Conservation (phyloP, 2,888 invertebrate species). For the Habrosyne pyritoides region DNA sequence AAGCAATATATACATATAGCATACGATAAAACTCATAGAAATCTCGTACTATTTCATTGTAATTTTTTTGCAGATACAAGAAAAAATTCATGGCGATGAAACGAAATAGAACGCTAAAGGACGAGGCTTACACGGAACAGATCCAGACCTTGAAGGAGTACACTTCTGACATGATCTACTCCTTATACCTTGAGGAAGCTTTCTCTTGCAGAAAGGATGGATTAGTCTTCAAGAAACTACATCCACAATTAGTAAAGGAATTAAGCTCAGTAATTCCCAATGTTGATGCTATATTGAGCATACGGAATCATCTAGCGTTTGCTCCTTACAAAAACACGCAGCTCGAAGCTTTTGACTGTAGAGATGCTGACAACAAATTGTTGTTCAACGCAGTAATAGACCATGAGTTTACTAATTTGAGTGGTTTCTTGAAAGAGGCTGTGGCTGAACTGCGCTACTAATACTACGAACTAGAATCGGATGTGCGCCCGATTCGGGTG, state of each 20-base stretch:
- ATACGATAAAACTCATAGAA: no score
- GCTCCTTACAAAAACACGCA: conserved; percentile 60
- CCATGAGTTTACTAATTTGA: conserved; percentile 49
- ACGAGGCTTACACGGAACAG: conserved; percentile 39
- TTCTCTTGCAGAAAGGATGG: conserved; percentile 50
- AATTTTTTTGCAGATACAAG: conserved; percentile 59
- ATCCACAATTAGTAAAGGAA: conserved; percentile 55
- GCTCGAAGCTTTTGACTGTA: conserved; percentile 38
- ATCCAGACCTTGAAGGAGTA: conserved; percentile 51
- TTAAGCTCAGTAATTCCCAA: conserved; percentile 56
- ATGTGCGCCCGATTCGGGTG: no score
- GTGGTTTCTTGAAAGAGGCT: conserved; percentile 51
- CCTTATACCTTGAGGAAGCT: conserved; percentile 61
- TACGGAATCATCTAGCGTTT: conserved; percentile 67
- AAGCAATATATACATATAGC: no score
- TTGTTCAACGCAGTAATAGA: conserved; percentile 55
- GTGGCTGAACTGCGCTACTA: conserved; percentile 46
- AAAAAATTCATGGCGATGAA: conserved; percentile 49
- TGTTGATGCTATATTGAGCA: conserved; percentile 56
- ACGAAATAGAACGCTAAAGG: conserved; percentile 35
- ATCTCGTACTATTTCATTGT: no score
- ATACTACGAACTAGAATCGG: conserved; percentile 12
- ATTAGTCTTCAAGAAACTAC: conserved; percentile 56
- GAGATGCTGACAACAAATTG: conserved; percentile 51
- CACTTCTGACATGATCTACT: conserved; percentile 62